phyloP scores from a whole-genome alignment of 2,888 invertebrate genomes.

The Strigamia maritima region DNA sequence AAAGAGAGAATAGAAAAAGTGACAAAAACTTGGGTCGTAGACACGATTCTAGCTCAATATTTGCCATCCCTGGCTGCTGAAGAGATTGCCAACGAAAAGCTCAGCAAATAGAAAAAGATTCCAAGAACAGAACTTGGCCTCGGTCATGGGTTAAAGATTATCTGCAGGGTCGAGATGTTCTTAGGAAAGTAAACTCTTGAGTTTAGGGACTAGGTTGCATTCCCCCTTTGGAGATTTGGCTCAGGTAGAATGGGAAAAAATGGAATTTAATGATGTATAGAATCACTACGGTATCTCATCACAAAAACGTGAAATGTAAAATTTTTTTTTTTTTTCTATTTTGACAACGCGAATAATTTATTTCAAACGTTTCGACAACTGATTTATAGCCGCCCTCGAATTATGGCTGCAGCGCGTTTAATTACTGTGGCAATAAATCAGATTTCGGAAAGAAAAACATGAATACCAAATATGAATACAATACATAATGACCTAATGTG shows the following conservation, averaged over 20 bases:
- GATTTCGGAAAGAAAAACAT: too few species aligned
- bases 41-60: slow-evolving; percentile 16
- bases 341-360: not conserved
- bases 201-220: not conserved
- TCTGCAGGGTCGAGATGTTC: slow-evolving; percentile 29
- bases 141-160: slow-evolving; percentile 34
- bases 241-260: slow-evolving; percentile 12
- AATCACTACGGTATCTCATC: too few species aligned
- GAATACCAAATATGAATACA: too few species aligned
- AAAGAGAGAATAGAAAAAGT: slow-evolving; percentile 2
- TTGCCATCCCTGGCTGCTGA: slow-evolving; percentile 16
- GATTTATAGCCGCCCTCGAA: too few species aligned
- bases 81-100: slow-evolving; percentile 23
- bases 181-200: slow-evolving; percentile 28
- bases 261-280: slow-evolving; percentile 1
- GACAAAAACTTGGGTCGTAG: slow-evolving; percentile 9
- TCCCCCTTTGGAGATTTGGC: not conserved
- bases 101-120: slow-evolving; percentile 31
- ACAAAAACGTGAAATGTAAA: too few species aligned
- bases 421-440: too few species aligned
- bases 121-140: slow-evolving; percentile 28
- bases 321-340: not conserved
- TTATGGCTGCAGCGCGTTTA: too few species aligned
- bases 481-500: too few species aligned
- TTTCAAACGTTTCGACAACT: too few species aligned